phyloP scores from a whole-genome alignment of 2,113 vertebrate species.

The Phodopus roborovskii region DNA sequence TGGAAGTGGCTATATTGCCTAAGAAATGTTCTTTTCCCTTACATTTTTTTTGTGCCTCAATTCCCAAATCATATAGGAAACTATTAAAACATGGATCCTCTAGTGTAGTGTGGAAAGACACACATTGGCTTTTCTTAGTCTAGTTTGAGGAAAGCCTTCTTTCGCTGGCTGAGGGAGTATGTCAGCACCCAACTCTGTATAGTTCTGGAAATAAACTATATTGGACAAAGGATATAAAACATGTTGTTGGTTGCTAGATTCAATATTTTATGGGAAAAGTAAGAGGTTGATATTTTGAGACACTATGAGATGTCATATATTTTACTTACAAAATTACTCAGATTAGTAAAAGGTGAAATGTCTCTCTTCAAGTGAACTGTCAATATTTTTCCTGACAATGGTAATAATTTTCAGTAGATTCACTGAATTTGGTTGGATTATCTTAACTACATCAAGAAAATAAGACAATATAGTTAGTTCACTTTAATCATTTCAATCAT shows the following conservation, averaged over 20 bases:
- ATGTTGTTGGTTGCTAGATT: not conserved
- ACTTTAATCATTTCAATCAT: conserved; percentile 19
- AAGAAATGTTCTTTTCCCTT: conserved; percentile 63
- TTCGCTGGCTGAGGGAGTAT: not conserved
- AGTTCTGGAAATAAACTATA: not conserved
- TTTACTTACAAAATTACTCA: not conserved
- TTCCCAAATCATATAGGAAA: conserved; percentile 47
- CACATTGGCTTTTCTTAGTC: not conserved
- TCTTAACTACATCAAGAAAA: conserved; percentile 20
- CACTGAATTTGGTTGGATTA: conserved; percentile 8
- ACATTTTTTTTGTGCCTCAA: conserved; percentile 33
- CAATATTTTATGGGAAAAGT: not conserved
- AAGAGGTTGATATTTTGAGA: conserved; percentile 5
- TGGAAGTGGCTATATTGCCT: not conserved
- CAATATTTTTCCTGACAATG: not conserved
- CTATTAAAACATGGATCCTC: not conserved
- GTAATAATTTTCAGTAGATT: not conserved
- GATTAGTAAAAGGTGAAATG: conserved; percentile 28
- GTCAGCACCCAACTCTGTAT: not conserved
- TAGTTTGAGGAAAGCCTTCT: not conserved
- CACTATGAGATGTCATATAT: not conserved
- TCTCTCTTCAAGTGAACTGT: conserved; percentile 18
- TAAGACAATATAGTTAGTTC: conserved; percentile 42
- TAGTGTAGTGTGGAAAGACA: not conserved
- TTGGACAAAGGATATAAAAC: not conserved